Conservation (phyloP, 2,113 vertebrate genomes). For the Solenodon paradoxus region DNA sequence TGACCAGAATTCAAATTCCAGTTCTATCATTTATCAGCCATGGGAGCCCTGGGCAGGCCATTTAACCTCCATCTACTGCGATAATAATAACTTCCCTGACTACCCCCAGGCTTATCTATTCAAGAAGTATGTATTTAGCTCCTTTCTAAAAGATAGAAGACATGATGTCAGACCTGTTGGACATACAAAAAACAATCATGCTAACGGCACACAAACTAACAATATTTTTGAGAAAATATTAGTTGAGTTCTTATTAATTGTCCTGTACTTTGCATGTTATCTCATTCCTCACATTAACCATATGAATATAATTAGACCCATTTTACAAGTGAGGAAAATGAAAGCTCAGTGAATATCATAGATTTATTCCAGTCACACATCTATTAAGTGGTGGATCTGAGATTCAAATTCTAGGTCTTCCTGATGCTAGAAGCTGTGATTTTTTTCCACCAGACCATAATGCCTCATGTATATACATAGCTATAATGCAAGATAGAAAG, state of each 20-base stretch:
- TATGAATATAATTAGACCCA: slow-evolving; percentile 17
- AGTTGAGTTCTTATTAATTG: neutral
- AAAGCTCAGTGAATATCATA: slow-evolving; percentile 6
- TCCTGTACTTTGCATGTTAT: neutral
- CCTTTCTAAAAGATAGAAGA: slow-evolving; percentile 51
- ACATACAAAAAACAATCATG: neutral
- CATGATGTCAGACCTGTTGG: neutral
- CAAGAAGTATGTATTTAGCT: neutral
- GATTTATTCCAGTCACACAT: slow-evolving; percentile 21
- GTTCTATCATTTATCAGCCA: slow-evolving; percentile 31
- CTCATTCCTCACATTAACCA: neutral
- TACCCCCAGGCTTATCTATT: neutral
- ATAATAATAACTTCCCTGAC: slow-evolving; percentile 3
- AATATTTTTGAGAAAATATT: slow-evolving; percentile 36
- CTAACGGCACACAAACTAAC: slow-evolving; percentile 4
- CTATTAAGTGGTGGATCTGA: neutral
- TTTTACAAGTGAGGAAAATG: slow-evolving; percentile 39
- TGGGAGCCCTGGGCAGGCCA: neutral
- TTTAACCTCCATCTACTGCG: slow-evolving; percentile 2
- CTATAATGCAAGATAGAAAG: slow-evolving; percentile 10
- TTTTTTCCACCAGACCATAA: neutral
- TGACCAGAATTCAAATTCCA: slow-evolving; percentile 44
- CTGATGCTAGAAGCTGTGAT: neutral
- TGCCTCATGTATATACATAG: slow-evolving; percentile 31
- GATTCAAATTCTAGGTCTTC: slow-evolving; percentile 38